Base-by-base conservation (phyloP, 1,140 invertebrate species). In the Dendroctonus valens region DNA sequence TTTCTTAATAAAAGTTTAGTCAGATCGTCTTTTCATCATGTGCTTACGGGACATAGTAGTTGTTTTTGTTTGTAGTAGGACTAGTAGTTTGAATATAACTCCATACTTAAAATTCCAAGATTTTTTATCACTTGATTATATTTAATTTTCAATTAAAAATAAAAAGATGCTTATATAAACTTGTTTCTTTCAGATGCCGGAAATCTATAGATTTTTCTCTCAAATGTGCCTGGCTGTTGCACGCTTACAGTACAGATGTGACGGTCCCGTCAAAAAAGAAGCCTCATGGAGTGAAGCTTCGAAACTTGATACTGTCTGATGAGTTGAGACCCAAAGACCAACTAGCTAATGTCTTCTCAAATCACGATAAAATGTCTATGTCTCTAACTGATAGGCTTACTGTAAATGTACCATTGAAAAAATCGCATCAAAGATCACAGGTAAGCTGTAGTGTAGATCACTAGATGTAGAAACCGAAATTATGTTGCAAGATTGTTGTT, bases 191-290 rank as follows among this genome's bases (percentile, higher is more conserved):
- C 76, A 93, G 96, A 75, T 98, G 96, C 85, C 87, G 94, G 74
- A 87, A 91, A 75, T 94, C 92, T 71, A 92, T 93, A 59, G 94
- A 98, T 81, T 99, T 99, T 80, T 94, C 95, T 37, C 83, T 99
- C 55, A 92, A 95, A 78, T 91, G 96, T 79, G 91, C 93, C 69
- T 99, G 96, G 96, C 81, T 99, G 11, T 82, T 99, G 69, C 93
- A 96, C 69, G 95, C 97, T 5, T 99, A 96, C 76, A 91, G 91
- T 72, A 88, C 90, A 14, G 92, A 95, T 77, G 84, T 87, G 62
- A 82, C 85, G 67, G 80, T 89, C 65, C 85, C 87, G 61, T 87
- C 86, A 78, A 77, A 78, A 65, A 94, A 91, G 80, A 91, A 91
- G 78, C 92, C 92, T 46, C 89, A 91, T 75, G 92, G 92, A 68